A percentile compares a stretch with the other conserved stretches of the same genome.
Conservation (phyloP, 2,888 invertebrate genomes). For the Scaptomyza cyrtandrae region DNA sequence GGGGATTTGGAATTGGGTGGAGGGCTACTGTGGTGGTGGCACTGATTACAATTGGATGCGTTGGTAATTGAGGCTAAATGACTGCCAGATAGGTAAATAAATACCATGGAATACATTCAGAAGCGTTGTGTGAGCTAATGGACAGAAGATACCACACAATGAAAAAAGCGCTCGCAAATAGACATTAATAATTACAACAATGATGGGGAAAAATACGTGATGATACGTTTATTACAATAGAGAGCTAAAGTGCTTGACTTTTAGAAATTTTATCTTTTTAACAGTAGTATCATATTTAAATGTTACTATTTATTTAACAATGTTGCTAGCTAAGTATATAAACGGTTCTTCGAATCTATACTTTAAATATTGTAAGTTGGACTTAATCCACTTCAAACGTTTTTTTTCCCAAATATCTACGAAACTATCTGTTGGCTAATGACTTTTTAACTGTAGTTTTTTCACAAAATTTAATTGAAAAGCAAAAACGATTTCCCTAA, state of each 20-base stretch:
- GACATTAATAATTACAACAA: not conserved
- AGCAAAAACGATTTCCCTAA: not conserved
- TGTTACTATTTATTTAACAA: no score
- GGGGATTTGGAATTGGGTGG: not conserved
- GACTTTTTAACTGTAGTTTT: not conserved
- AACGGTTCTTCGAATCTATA: no score
- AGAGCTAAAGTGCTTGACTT: not conserved
- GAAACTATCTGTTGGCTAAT: no score
- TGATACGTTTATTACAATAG: not conserved
- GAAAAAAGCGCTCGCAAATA: constrained; percentile 5
- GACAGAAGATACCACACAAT: constrained; percentile 30
- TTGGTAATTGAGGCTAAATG: constrained; percentile 63
- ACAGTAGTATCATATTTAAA: no score
- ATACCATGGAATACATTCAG: constrained; percentile 21
- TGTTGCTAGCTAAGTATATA: no score
- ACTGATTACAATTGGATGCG: constrained; percentile 70
- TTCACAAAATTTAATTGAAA: not conserved
- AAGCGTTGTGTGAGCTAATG: constrained; percentile 40
- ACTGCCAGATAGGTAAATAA: constrained; percentile 63
- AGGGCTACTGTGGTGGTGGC: not conserved
- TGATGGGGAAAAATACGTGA: not conserved
- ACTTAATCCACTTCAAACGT: no score
- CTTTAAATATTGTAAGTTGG: no score
- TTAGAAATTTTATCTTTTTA: no score
- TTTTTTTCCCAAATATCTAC: no score